Conservation (phyloP, 2,888 invertebrate species). For the Byasa hedistus region DNA sequence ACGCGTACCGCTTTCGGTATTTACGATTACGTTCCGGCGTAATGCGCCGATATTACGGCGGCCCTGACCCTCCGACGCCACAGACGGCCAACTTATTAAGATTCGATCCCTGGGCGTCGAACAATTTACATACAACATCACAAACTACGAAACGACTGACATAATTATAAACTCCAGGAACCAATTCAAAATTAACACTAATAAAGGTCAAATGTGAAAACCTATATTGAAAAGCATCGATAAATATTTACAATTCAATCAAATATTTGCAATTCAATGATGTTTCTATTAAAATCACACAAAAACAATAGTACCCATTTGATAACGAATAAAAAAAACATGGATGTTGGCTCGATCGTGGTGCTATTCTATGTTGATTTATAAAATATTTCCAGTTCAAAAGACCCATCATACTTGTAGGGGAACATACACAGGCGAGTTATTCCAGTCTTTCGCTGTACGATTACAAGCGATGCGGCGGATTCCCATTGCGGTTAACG, state of each 20-base stretch:
- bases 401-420: constrained; percentile 3
- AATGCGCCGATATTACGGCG: constrained; percentile 45
- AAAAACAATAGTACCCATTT: no score
- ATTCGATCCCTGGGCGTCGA: neutral
- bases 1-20: constrained; percentile 57
- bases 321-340: no score
- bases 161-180: neutral
- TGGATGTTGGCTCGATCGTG: neutral
- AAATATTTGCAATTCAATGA: no score
- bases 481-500: constrained; percentile 1
- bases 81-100: constrained; percentile 39
- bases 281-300: no score
- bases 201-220: neutral
- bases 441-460: constrained; percentile 1
- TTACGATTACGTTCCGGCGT: constrained; percentile 65
- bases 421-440: neutral
- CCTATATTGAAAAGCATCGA: neutral
- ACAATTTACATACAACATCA: constrained; percentile 13
- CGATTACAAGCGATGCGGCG: neutral
- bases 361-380: neutral
- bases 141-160: neutral
- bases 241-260: neutral
- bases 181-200: neutral
- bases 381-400: neutral
- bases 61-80: constrained; percentile 48